Evolutionary conservation across 1,140 invertebrate genomes (phyloP).

Genomic region (Drosophila punjabiensis): DNA sequence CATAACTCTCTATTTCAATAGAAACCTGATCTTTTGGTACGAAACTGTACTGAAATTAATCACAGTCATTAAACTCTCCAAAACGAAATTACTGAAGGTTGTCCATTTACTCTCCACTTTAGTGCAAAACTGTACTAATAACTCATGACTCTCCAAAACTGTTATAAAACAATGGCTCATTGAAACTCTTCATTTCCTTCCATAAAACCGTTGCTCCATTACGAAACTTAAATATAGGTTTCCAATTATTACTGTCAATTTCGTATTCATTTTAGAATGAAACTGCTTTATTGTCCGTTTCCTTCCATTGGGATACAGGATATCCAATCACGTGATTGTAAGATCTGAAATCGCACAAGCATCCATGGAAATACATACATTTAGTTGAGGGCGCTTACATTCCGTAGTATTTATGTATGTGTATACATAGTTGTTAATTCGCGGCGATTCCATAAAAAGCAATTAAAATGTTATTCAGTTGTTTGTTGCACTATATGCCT

Average conservation of each 20-base stretch:
- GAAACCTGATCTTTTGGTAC: background rate
- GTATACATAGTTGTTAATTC: constrained; percentile 51
- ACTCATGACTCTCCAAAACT: background rate
- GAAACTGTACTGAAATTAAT: background rate
- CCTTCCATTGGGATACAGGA: constrained; percentile 1
- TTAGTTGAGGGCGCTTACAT: constrained; percentile 39
- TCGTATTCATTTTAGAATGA: constrained; percentile 7
- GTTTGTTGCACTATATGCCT: constrained; percentile 35
- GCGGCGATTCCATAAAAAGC: constrained; percentile 40
- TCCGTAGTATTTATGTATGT: constrained; percentile 44
- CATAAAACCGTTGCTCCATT: background rate
- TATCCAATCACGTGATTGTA: background rate
- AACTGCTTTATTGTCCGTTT: background rate
- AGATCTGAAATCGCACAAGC: constrained; percentile 38
- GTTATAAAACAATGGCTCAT: too few relatives aligned
- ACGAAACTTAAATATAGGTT: background rate
- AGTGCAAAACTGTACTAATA: background rate
- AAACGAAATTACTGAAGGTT: background rate
- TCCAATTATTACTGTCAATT: constrained; percentile 15
- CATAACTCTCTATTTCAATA: background rate
- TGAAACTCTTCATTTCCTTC: background rate
- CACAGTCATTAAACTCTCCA: background rate
- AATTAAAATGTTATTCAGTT: constrained; percentile 59
- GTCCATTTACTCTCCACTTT: background rate
- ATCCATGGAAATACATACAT: constrained; percentile 11